A percentile compares a stretch with the other conserved stretches of the same genome.
Conservation (phyloP, 2,888 invertebrate species). For the Euproctis similis region DNA sequence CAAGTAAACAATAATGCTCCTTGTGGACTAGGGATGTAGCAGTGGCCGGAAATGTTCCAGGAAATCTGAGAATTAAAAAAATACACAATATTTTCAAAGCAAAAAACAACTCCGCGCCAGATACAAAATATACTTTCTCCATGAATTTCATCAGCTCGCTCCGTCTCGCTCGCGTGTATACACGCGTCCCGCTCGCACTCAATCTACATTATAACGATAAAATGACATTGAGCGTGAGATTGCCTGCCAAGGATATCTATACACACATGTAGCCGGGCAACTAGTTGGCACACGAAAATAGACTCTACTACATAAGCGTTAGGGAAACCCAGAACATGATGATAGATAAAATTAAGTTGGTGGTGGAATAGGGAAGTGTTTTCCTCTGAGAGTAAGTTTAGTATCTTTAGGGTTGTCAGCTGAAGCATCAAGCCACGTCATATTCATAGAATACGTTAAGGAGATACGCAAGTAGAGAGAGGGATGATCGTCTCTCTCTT, state of each 20-base stretch:
- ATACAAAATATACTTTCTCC: constrained; percentile 45
- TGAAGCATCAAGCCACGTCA: constrained; percentile 31
- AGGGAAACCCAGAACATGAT: constrained; percentile 3
- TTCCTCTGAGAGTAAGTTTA: constrained; percentile 43
- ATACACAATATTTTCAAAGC: too few relatives aligned
- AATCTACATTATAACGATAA: constrained; percentile 68
- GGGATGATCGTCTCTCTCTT: too few relatives aligned
- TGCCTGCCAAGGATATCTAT: constrained; percentile 38
- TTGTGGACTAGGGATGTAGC: too few relatives aligned
- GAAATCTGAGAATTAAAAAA: too few relatives aligned
- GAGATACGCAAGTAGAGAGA: too few relatives aligned
- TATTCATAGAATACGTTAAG: constrained; percentile 25
- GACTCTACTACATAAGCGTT: constrained; percentile 12
- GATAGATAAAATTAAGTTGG: constrained; percentile 17
- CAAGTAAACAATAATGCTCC: too few relatives aligned
- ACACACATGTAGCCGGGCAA: constrained; percentile 17
- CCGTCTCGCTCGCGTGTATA: constrained; percentile 24
- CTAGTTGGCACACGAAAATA: constrained; percentile 16
- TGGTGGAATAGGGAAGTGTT: constrained; percentile 46
- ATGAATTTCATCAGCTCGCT: constrained; percentile 51
- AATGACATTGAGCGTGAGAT: constrained; percentile 68
- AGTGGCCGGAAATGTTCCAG: too few relatives aligned
- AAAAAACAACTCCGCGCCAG: constrained; percentile 30
- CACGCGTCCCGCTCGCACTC: constrained; percentile 34
- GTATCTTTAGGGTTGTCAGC: constrained; percentile 43